Conservation (phyloP, 2,888 invertebrate genomes). For the Dicranocentrus wangi region DNA sequence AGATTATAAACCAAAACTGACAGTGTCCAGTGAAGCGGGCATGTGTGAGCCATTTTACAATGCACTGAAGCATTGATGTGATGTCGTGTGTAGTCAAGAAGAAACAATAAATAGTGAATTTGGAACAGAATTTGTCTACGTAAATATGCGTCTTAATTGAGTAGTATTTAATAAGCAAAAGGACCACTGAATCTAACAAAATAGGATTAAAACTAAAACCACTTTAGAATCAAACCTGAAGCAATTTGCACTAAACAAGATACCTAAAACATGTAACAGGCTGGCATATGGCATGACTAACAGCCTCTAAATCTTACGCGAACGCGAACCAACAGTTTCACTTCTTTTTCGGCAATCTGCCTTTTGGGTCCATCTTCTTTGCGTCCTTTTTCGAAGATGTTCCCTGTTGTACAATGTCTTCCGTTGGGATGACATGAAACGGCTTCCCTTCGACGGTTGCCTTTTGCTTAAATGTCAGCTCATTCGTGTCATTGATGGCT, state of each 20-base stretch:
- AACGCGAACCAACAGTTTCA: too few species aligned
- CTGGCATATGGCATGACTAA: too few species aligned
- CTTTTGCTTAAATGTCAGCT: slow-evolving; percentile 47
- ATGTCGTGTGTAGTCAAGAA: not conserved
- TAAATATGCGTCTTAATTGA: not conserved
- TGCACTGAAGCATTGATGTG: not conserved
- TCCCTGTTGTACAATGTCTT: slow-evolving; percentile 39
- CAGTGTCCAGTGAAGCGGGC: too few species aligned
- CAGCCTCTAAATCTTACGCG: too few species aligned
- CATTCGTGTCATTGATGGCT: slow-evolving; percentile 58
- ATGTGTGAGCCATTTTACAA: not conserved
- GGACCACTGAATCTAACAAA: not conserved
- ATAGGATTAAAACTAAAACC: not conserved
- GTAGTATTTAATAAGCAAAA: not conserved
- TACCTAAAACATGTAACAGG: too few species aligned
- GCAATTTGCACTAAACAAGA: too few species aligned
- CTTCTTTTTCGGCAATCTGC: slow-evolving; percentile 46
- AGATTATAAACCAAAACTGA: too few species aligned
- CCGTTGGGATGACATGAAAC: slow-evolving; percentile 47
- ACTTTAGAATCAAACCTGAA: too few species aligned
- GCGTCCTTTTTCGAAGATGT: slow-evolving; percentile 19
- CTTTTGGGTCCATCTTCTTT: slow-evolving; percentile 33
- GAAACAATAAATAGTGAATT: not conserved
- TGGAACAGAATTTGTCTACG: not conserved
- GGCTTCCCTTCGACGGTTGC: slow-evolving; percentile 53